Evolutionary conservation across 2,797 vertebrate genomes (phyloP).

Genomic region (Coendou prehensilis): DNA sequence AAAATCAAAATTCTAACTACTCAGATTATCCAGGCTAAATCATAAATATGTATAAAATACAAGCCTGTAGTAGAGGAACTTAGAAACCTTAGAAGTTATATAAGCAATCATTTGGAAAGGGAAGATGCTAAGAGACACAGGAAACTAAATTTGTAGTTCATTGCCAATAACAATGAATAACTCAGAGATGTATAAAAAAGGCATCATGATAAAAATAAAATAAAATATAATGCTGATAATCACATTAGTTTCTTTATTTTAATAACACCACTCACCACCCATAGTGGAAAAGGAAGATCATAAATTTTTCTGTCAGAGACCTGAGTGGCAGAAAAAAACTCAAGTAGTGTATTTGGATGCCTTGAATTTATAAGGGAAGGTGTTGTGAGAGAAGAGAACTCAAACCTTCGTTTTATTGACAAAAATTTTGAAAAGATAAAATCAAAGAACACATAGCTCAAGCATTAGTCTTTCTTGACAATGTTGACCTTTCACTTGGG

Average conservation of each 20-base stretch:
- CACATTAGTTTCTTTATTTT: not conserved
- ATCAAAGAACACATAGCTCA: not conserved
- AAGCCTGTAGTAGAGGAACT: not conserved
- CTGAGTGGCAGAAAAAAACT: not conserved
- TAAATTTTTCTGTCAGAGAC: not conserved
- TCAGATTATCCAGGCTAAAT: not conserved
- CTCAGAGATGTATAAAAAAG: not conserved
- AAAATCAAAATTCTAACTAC: not conserved
- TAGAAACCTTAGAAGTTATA: not conserved
- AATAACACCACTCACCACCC: not conserved
- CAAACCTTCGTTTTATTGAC: no score
- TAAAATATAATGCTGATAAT: not conserved
- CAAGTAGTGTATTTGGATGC: not conserved
- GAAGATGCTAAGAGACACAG: not conserved
- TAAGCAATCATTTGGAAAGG: not conserved
- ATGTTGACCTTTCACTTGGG: not conserved
- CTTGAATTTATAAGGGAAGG: not conserved
- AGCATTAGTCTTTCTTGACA: not conserved
- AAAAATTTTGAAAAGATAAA: not conserved
- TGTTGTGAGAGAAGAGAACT: fast-evolving
- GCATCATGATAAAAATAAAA: not conserved
- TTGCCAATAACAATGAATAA: not conserved
- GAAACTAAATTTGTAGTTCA: not conserved
- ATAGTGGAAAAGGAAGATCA: not conserved
- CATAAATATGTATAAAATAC: not conserved